Percentiles rank a stretch among this genome's conserved stretches.
These are phyloP conservation scores for Phrixothrix hirtus DNA, from an alignment of 2,888 invertebrate species.

Conservation along the genomic window DNA sequence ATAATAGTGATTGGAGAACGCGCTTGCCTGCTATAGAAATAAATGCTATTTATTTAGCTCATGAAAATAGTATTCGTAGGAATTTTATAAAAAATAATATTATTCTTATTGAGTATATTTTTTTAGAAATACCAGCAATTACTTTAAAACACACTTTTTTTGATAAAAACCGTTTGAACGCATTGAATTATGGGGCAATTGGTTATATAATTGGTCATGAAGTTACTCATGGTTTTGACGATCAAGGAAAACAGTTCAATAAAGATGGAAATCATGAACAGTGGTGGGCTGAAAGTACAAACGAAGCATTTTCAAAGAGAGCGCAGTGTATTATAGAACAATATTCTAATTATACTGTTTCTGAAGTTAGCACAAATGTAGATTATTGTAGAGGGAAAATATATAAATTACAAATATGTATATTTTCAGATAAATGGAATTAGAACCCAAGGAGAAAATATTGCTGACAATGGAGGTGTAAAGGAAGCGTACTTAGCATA, in stretches of 20 bases:
- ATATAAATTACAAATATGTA: too few relatives aligned
- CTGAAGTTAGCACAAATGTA: slow-evolving; percentile 65
- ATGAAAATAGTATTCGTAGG: slow-evolving; percentile 63
- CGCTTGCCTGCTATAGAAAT: slow-evolving; percentile 59
- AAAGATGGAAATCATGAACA: slow-evolving; percentile 12
- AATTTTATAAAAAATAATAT: too few relatives aligned
- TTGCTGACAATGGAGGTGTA: slow-evolving; percentile 90
- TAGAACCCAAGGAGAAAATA: slow-evolving; percentile 84
- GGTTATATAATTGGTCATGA: slow-evolving; percentile 86
- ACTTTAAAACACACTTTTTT: slow-evolving; percentile 87
- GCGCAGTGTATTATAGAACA: slow-evolving; percentile 86
- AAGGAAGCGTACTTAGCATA: too few relatives aligned
- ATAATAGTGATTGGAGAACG: slow-evolving; percentile 60
- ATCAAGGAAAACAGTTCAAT: slow-evolving; percentile 9
- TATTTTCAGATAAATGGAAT: slow-evolving; percentile 78
- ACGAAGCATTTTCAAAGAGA: slow-evolving; percentile 48
- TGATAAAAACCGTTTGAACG: slow-evolving; percentile 78
- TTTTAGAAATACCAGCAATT: slow-evolving; percentile 83
- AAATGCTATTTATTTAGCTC: slow-evolving; percentile 60
- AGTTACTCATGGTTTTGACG: too few relatives aligned
- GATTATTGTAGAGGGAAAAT: slow-evolving; percentile 44
- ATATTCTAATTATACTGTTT: slow-evolving; percentile 82
- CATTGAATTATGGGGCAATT: slow-evolving; percentile 80
- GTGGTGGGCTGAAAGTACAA: slow-evolving; percentile 18
- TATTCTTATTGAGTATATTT: neutral